phyloP scores from a whole-genome alignment of 2,113 vertebrate species.

The Rattus rattus region DNA sequence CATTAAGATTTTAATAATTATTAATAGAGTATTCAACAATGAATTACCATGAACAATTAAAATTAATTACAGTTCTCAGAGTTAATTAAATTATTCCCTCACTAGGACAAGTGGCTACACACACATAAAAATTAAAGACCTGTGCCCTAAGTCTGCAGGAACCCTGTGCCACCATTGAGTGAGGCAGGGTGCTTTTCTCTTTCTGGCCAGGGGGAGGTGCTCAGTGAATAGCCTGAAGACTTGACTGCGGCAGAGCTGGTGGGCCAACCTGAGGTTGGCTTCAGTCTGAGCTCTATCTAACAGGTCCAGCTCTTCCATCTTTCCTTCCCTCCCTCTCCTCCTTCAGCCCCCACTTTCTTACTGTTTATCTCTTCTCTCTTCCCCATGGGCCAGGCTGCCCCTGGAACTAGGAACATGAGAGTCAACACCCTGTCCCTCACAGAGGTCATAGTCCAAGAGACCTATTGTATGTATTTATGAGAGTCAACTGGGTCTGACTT shows the following conservation, averaged over 20 bases:
- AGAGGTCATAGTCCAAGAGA: background rate
- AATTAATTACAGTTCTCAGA: slow-evolving; percentile 88
- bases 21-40: slow-evolving; percentile 86
- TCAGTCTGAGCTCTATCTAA: fast-evolving
- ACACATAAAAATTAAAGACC: slow-evolving; percentile 67
- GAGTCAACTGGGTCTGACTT: too few species aligned
- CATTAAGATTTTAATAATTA: slow-evolving; percentile 80
- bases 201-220: background rate
- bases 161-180: fast-evolving
- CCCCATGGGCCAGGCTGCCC: background rate
- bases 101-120: slow-evolving; percentile 71
- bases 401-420: background rate
- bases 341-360: too few species aligned
- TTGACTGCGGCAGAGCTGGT: background rate
- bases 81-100: slow-evolving; percentile 87
- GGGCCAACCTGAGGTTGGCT: background rate
- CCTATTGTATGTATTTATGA: too few species aligned
- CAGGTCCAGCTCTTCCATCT: background rate
- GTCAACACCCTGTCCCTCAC: too few species aligned
- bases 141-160: background rate
- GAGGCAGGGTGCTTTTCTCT: background rate
- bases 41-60: slow-evolving; percentile 87
- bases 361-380: background rate
- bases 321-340: too few species aligned
- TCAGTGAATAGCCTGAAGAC: background rate